Conservation (phyloP, 2,797 vertebrate species). For the Mionectes olivaceus region DNA sequence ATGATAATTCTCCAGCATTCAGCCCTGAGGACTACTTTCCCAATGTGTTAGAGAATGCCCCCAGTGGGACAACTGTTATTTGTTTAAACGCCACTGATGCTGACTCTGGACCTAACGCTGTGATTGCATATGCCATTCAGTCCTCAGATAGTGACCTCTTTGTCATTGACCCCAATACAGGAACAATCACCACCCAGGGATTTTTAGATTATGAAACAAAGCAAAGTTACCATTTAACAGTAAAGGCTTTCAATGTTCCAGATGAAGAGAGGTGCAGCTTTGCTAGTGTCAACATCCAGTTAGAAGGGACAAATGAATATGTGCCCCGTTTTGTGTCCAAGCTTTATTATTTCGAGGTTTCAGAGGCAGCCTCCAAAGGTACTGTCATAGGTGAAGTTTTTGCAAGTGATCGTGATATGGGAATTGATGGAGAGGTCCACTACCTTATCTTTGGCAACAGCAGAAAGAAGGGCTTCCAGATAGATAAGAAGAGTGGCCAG, state of each 20-base stretch:
- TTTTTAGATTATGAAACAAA: conserved; percentile 98
- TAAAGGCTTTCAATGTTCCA: conserved; percentile 97
- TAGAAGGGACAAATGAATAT: conserved; percentile 96
- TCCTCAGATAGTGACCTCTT: conserved; percentile 97
- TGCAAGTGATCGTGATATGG: conserved; percentile 95
- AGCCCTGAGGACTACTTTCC: conserved; percentile 90
- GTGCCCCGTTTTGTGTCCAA: conserved; percentile 98
- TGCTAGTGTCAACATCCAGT: conserved; percentile 90
- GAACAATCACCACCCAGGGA: conserved; percentile 95
- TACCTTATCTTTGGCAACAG: conserved; percentile 96
- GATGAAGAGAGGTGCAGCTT: conserved; percentile 97
- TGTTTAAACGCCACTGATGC: conserved; percentile 89
- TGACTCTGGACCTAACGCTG: conserved; percentile 90
- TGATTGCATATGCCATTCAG: conserved; percentile 93
- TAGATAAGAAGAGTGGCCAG: conserved; percentile 90
- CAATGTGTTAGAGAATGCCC: conserved; percentile 92
- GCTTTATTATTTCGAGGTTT: conserved; percentile 97
- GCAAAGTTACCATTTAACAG: conserved; percentile 93
- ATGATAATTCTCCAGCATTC: conserved; percentile 94
- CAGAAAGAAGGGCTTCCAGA: conserved; percentile 92
- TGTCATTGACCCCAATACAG: conserved; percentile 95
- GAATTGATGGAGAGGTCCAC: conserved; percentile 92
- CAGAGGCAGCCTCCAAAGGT: conserved; percentile 91
- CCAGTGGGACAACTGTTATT: conserved; percentile 95
- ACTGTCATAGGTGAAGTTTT: conserved; percentile 95